phyloP scores from a whole-genome alignment of 2,797 vertebrate genomes.

The Pangasius mekongensis region DNA sequence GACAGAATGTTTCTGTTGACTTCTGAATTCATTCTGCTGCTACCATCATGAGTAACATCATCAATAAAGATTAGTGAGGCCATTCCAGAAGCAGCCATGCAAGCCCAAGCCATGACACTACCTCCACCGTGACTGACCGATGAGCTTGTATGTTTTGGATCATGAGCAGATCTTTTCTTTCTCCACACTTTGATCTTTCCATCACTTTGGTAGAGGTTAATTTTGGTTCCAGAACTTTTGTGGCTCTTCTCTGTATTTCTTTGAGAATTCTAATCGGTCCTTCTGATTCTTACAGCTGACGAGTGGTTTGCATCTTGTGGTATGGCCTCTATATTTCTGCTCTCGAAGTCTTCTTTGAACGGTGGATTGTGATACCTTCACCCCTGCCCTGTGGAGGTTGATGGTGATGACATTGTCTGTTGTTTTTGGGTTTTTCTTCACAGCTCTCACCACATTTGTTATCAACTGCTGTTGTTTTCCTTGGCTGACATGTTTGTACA shows the following conservation, averaged over 20 bases:
- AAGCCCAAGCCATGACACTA: not conserved
- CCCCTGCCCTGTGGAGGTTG: not conserved
- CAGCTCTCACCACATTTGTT: not conserved
- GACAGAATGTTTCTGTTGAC: not conserved
- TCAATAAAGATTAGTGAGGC: not conserved
- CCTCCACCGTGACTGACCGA: not conserved
- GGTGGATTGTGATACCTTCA: not conserved
- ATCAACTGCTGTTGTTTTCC: not conserved
- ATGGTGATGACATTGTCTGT: not conserved
- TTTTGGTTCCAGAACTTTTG: not conserved
- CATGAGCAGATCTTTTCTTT: not conserved
- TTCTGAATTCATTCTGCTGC: not conserved
- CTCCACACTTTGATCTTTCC: not conserved
- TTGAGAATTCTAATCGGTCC: not conserved
- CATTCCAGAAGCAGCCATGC: not conserved
- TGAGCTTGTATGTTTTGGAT: not conserved
- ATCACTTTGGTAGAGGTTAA: not conserved
- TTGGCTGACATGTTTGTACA: not conserved
- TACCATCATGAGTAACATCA: not conserved
- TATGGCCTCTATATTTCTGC: not conserved
- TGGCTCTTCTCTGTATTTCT: not conserved
- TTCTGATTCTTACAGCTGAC: not conserved
- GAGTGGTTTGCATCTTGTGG: not conserved
- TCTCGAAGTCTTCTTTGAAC: not conserved
- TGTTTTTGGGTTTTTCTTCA: not conserved